phyloP scores from a whole-genome alignment of 2,888 invertebrate genomes.

The Luffia ferchaultella region DNA sequence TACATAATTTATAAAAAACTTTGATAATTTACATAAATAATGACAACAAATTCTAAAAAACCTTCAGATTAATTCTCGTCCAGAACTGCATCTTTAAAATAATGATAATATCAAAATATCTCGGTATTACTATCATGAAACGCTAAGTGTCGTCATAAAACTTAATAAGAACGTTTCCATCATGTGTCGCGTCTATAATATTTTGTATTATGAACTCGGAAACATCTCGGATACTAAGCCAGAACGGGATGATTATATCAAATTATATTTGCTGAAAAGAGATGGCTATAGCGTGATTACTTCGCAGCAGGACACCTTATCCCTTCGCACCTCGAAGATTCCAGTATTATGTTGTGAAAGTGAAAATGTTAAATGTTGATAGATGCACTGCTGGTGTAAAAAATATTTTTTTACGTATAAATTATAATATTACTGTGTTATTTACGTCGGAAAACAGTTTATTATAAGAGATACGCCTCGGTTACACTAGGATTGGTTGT shows the following conservation, averaged over 20 bases:
- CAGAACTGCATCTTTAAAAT: not conserved
- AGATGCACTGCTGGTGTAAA: not conserved
- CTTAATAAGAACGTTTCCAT: not conserved
- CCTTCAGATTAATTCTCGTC: no score
- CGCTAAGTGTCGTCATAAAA: not conserved
- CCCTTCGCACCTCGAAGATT: not conserved
- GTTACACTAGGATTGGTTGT: no score
- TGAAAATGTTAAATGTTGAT: not conserved
- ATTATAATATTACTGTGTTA: no score
- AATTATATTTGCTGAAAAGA: not conserved
- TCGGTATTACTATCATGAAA: not conserved
- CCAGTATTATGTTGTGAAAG: not conserved
- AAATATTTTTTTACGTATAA: no score
- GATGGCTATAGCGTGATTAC: not conserved
- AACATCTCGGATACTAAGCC: not conserved
- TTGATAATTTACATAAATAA: no score
- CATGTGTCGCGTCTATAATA: not conserved
- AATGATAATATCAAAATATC: not conserved
- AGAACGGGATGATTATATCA: not conserved
- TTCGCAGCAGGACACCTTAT: conserved; percentile 1
- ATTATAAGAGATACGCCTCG: no score
- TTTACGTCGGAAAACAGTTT: no score
- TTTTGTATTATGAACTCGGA: not conserved
- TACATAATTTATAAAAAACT: not conserved
- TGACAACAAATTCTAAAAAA: no score